Evolutionary conservation across 2,888 invertebrate species (phyloP).

Genomic region (Scaeva pyrastri): DNA sequence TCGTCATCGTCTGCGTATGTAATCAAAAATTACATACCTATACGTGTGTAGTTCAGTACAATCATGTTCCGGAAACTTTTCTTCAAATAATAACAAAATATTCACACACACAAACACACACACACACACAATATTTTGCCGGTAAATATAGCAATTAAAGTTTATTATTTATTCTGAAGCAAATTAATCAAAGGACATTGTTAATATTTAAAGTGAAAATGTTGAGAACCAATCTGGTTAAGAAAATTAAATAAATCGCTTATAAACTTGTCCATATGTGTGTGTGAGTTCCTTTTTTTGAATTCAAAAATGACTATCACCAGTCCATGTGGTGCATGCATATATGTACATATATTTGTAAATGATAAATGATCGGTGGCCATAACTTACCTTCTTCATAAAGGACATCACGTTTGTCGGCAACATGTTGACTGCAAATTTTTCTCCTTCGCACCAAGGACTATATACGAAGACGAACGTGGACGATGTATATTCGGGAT

Average conservation of each 20-base stretch:
- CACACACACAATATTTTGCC: not conserved
- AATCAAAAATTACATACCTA: too few relatives aligned
- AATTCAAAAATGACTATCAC: too few relatives aligned
- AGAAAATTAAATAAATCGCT: constrained; percentile 11
- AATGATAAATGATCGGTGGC: constrained; percentile 35
- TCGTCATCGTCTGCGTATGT: too few relatives aligned
- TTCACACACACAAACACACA: not conserved
- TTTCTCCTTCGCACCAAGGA: constrained; percentile 41
- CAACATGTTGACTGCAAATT: constrained; percentile 88
- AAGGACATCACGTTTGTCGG: constrained; percentile 96
- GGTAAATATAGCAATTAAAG: not conserved
- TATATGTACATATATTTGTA: too few relatives aligned
- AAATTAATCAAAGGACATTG: constrained; percentile 12
- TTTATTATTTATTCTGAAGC: not conserved
- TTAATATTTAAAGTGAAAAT: not conserved
- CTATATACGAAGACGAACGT: too few relatives aligned
- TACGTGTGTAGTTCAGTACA: too few relatives aligned
- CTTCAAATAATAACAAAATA: not conserved
- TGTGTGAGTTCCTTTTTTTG: too few relatives aligned
- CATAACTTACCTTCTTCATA: constrained; percentile 93
- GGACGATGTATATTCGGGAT: not conserved
- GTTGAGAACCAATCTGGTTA: not conserved
- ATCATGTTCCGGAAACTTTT: not conserved
- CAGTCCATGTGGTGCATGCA: constrained; percentile 41
- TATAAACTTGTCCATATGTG: not conserved